A percentile compares a stretch with the other conserved stretches of the same genome.
These are phyloP conservation scores for Zoanthus sansibaricus DNA, from an alignment of 92 coral and sea anemone species.

Conservation along the genomic window DNA sequence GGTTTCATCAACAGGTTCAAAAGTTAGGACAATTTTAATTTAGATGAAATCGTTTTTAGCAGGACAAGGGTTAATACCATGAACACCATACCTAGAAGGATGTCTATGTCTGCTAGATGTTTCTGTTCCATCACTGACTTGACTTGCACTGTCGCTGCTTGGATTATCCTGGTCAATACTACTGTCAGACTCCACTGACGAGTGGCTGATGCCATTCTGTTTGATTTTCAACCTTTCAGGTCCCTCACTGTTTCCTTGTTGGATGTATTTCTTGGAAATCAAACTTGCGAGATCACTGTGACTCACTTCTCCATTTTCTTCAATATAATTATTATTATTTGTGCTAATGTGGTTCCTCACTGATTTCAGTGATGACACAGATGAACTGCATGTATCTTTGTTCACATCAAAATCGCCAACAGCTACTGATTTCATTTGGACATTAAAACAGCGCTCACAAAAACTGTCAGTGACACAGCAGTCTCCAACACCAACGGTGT, in stretches of 20 bases:
- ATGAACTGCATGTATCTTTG: conserved; percentile 10
- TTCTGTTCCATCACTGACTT: conserved; percentile 77
- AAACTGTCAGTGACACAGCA: conserved; percentile 89
- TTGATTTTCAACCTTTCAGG: conserved; percentile 19
- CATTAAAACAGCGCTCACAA: conserved; percentile 90
- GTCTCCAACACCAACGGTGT: conserved; percentile 88
- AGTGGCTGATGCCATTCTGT: conserved; percentile 59
- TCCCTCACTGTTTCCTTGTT: conserved; percentile 21
- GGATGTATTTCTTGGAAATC: conserved; percentile 52
- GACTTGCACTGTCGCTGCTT: conserved; percentile 88
- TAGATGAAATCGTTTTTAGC: too few relatives aligned
- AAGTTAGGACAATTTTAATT: too few relatives aligned
- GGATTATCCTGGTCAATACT: conserved; percentile 90
- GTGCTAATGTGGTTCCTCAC: conserved; percentile 30
- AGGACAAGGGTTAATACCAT: neutral
- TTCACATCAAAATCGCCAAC: conserved; percentile 84
- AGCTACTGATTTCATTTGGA: conserved; percentile 81
- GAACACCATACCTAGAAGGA: conserved; percentile 77
- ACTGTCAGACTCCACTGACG: conserved; percentile 72
- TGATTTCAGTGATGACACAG: conserved; percentile 14
- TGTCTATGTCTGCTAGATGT: conserved; percentile 56
- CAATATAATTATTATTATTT: conserved; percentile 62
- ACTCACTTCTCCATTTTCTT: conserved; percentile 46
- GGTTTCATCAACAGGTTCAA: too few relatives aligned
- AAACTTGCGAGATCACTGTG: conserved; percentile 45